Percentiles rank a stretch among this genome's conserved stretches.
Conservation (phyloP, 1,140 invertebrate species). For the Drosophila ironensis region DNA sequence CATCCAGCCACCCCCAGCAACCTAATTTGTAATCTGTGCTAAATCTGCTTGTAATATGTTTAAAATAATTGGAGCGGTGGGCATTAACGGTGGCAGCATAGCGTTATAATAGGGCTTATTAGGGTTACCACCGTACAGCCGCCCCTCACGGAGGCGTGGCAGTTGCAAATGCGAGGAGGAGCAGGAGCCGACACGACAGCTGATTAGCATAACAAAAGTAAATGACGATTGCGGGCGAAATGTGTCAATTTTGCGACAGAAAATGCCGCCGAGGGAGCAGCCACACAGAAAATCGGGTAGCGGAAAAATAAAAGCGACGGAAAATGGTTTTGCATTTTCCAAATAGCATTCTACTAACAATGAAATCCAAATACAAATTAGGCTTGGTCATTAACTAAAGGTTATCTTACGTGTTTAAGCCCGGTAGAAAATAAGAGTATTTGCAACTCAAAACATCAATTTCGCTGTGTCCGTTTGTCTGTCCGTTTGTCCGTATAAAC, state of each 20-base stretch:
- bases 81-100: slow-evolving; percentile 60
- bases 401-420: no score
- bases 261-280: slow-evolving; percentile 5
- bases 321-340: background rate
- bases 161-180: background rate
- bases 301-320: background rate
- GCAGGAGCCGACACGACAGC: slow-evolving; percentile 1
- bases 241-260: slow-evolving; percentile 30
- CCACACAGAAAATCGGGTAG: background rate
- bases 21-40: slow-evolving; percentile 61
- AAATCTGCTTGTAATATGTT: slow-evolving; percentile 79
- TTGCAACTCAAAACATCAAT: no score
- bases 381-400: no score
- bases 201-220: slow-evolving; percentile 56
- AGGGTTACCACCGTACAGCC: slow-evolving; percentile 28
- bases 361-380: no score
- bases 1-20: no score
- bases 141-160: slow-evolving; percentile 1
- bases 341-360: no score
- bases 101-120: slow-evolving; percentile 63
- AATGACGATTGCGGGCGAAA: slow-evolving; percentile 41
- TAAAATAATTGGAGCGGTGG: slow-evolving; percentile 72
- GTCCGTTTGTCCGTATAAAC: no score
- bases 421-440: no score
- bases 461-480: no score